phyloP scores from a whole-genome alignment of 2,888 invertebrate genomes.

The Tolmerus cingulatus region DNA sequence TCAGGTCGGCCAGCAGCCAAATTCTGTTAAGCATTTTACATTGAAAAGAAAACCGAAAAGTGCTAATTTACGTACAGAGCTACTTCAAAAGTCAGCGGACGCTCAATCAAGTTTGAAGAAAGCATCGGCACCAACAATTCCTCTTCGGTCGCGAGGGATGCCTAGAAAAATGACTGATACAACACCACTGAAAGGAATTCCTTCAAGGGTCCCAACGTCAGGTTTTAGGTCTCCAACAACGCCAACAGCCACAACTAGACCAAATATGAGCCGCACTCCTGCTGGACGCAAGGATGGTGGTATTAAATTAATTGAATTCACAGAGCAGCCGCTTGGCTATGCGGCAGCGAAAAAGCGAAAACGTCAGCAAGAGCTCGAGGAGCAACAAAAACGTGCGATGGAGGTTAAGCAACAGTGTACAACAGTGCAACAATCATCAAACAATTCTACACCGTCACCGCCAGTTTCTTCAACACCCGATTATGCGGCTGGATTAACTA shows the following conservation, averaged over 20 bases:
- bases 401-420: slow-evolving; percentile 64
- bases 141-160: slow-evolving; percentile 85
- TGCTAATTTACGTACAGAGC: slow-evolving; percentile 85
- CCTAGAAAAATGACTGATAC: slow-evolving; percentile 97
- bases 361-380: slow-evolving; percentile 78
- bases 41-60: slow-evolving; percentile 95
- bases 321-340: slow-evolving; percentile 88
- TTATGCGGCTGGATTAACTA: slow-evolving; percentile 80
- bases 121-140: slow-evolving; percentile 86
- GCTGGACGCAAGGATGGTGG: slow-evolving; percentile 86
- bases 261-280: slow-evolving; percentile 70
- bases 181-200: slow-evolving; percentile 91
- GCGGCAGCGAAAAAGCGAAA: slow-evolving; percentile 88
- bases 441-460: slow-evolving; percentile 55
- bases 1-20: slow-evolving; percentile 81
- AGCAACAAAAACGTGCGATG: slow-evolving; percentile 70
- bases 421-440: slow-evolving; percentile 57
- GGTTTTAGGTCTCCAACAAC: slow-evolving; percentile 69
- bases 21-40: slow-evolving; percentile 89
- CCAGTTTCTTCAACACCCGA: slow-evolving; percentile 71
- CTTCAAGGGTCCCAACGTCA: slow-evolving; percentile 77
- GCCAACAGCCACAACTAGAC: slow-evolving; percentile 61
- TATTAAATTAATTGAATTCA: slow-evolving; percentile 92
- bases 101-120: slow-evolving; percentile 89
- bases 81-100: slow-evolving; percentile 90